These are phyloP conservation scores for Adelosebastes latens DNA, from an alignment of 2,797 vertebrate species.

Conservation along the genomic window DNA sequence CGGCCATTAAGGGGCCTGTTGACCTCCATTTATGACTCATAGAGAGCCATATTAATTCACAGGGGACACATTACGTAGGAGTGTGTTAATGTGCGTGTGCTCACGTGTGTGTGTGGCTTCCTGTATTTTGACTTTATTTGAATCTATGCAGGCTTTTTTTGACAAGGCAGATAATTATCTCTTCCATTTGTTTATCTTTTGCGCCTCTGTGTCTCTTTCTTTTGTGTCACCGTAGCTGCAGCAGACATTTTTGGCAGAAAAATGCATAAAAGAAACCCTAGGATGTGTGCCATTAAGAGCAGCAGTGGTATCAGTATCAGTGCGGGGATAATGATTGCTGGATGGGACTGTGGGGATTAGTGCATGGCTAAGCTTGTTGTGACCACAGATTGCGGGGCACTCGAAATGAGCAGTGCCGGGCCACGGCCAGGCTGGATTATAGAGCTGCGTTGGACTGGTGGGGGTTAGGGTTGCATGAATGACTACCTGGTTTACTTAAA, in stretches of 20 bases:
- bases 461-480: constrained; percentile 31
- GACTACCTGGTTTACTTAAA: constrained; percentile 45
- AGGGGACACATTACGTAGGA: constrained; percentile 45
- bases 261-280: neutral
- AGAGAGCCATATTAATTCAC: constrained; percentile 57
- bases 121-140: constrained; percentile 31
- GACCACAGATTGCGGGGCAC: constrained; percentile 78
- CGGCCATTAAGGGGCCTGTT: constrained; percentile 63
- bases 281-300: constrained; percentile 53
- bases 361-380: constrained; percentile 75
- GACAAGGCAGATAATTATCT: constrained; percentile 40
- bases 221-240: constrained; percentile 8
- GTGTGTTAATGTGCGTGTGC: constrained; percentile 23
- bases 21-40: constrained; percentile 71
- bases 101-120: constrained; percentile 6
- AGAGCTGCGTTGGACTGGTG: constrained; percentile 39
- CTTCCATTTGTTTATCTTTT: neutral
- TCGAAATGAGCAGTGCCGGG: constrained; percentile 69
- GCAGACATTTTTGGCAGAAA: constrained; percentile 7
- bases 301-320: constrained; percentile 57
- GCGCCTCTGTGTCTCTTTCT: constrained; percentile 22
- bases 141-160: constrained; percentile 23
- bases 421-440: constrained; percentile 64
- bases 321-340: constrained; percentile 68
- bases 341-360: constrained; percentile 74